These are phyloP conservation scores for pig (Sus scrofa) DNA, from an alignment of 2,113 vertebrate genomes.

Conservation along the genomic window DNA sequence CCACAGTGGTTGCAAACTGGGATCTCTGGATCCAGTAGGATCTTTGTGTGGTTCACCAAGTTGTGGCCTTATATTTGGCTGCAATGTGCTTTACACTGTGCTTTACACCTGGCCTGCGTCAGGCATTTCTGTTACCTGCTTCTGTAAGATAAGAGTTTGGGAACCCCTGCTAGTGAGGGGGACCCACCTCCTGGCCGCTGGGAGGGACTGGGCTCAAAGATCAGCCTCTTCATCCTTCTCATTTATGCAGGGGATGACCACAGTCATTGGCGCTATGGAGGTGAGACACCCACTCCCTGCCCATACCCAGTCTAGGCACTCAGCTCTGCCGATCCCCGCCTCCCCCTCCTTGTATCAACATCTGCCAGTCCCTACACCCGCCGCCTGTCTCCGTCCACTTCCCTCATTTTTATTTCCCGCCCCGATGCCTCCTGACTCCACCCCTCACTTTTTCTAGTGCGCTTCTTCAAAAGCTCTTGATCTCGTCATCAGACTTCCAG, in stretches of 20 bases:
- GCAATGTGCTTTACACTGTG: background rate
- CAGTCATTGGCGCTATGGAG: conserved; percentile 79
- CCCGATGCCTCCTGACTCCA: background rate
- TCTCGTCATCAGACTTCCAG: background rate
- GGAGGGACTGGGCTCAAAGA: conserved; percentile 17
- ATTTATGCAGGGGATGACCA: conserved; percentile 66
- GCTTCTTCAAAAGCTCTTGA: background rate
- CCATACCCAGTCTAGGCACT: background rate
- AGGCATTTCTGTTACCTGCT: background rate
- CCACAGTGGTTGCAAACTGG: background rate
- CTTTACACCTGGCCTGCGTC: background rate
- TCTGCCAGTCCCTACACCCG: background rate
- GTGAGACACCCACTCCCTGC: conserved; percentile 59
- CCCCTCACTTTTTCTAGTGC: background rate
- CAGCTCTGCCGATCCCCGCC: background rate
- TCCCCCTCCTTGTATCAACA: no score
- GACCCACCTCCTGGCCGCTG: background rate
- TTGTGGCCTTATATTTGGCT: background rate
- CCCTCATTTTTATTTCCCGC: conserved; percentile 24
- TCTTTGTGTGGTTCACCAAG: background rate
- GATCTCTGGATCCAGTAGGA: background rate
- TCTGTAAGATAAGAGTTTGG: background rate
- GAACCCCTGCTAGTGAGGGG: background rate
- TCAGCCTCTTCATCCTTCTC: background rate
- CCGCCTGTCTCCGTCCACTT: background rate